A percentile compares a stretch with the other conserved stretches of the same genome.
These are phyloP conservation scores for Drosophila picticornis DNA, from an alignment of 2,888 invertebrate genomes.

Conservation along the genomic window DNA sequence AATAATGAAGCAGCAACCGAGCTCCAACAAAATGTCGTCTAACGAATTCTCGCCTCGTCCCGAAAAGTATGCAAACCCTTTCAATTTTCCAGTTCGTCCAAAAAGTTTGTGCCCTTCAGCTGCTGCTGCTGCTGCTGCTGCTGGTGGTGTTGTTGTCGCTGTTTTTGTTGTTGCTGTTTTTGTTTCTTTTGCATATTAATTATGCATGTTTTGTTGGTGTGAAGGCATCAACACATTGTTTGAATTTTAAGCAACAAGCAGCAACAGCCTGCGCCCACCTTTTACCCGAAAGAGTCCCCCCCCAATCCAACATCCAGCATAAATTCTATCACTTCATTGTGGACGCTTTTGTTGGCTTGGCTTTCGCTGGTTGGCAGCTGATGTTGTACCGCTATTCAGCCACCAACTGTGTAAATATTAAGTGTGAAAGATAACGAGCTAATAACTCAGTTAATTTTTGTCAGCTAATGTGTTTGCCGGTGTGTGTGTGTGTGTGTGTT, in stretches of 20 bases:
- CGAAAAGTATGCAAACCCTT: slow-evolving; percentile 71
- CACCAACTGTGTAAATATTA: slow-evolving; percentile 75
- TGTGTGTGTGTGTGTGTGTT: slow-evolving; percentile 10
- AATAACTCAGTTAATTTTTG: slow-evolving; percentile 72
- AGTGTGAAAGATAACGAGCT: slow-evolving; percentile 78
- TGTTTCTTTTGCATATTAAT: slow-evolving; percentile 77
- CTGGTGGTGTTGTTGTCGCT: slow-evolving; percentile 37
- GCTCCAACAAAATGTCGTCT: slow-evolving; percentile 71
- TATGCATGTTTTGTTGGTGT: slow-evolving; percentile 80
- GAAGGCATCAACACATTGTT: slow-evolving; percentile 83
- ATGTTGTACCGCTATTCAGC: slow-evolving; percentile 41
- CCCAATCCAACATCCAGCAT: no score
- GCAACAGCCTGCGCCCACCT: slow-evolving; percentile 37
- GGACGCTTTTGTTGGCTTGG: slow-evolving; percentile 20
- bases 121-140: slow-evolving; percentile 18
- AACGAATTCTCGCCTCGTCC: slow-evolving; percentile 39
- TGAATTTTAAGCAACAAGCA: slow-evolving; percentile 77
- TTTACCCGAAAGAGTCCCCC: background rate
- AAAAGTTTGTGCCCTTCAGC: slow-evolving; percentile 61
- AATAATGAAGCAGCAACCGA: slow-evolving; percentile 78
- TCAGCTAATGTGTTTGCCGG: slow-evolving; percentile 19
- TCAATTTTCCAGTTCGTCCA: slow-evolving; percentile 72
- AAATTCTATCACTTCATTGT: slow-evolving; percentile 3
- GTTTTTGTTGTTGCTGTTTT: slow-evolving; percentile 49
- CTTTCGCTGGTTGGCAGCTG: slow-evolving; percentile 29